phyloP scores from a whole-genome alignment of 2,888 invertebrate genomes.

The Caenorhabditis sp. region DNA sequence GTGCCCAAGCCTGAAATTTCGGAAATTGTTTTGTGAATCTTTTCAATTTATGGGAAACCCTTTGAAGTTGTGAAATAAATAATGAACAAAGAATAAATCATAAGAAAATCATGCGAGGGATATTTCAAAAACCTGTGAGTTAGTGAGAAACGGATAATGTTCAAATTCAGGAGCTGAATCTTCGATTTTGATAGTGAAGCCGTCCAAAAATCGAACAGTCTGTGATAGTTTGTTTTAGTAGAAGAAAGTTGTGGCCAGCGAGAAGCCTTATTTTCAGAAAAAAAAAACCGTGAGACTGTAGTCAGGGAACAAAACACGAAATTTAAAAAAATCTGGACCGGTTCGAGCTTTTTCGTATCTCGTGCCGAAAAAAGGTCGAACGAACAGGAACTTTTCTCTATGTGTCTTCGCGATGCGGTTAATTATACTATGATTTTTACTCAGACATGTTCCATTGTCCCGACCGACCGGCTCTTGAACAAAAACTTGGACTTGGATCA shows the following conservation, averaged over 20 bases:
- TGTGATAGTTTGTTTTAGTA: conserved; percentile 4
- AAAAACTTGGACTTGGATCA: no score
- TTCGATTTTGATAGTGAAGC: conserved; percentile 11
- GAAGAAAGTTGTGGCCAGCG: neutral
- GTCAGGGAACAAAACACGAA: no score
- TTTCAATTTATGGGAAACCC: neutral
- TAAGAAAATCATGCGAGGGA: neutral
- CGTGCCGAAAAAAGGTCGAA: no score
- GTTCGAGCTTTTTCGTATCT: no score
- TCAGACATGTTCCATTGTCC: no score
- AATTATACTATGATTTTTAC: no score
- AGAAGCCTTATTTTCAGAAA: no score
- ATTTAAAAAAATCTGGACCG: no score
- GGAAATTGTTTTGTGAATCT: conserved; percentile 6
- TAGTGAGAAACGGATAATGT: conserved; percentile 21
- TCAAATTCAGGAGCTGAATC: neutral
- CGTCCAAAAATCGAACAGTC: conserved; percentile 34
- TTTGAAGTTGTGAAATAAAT: neutral
- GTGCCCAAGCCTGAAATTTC: conserved; percentile 65
- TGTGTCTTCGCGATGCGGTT: no score
- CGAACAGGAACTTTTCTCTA: no score
- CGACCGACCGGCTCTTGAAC: no score
- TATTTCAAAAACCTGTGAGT: conserved; percentile 13
- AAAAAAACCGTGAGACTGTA: neutral
- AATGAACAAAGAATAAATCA: neutral